Evolutionary conservation across 1,140 invertebrate genomes (phyloP).

Genomic region (Arion vulgaris): DNA sequence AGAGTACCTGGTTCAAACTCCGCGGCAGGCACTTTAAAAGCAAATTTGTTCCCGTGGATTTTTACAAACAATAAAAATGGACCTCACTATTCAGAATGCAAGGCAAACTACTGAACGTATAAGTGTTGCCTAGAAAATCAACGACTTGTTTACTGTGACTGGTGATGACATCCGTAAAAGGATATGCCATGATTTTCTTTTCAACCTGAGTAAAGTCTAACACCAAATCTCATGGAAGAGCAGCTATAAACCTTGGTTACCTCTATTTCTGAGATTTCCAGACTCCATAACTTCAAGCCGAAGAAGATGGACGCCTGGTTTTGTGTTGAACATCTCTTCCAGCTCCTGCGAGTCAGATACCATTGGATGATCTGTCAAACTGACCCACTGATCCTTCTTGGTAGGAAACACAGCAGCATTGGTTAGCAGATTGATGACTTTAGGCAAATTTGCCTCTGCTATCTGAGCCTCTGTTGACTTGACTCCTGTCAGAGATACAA

Average conservation of each 20-base stretch:
- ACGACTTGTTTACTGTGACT: too few species aligned
- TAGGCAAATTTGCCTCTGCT: slow-evolving; percentile 17
- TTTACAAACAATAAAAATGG: too few species aligned
- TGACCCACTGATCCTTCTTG: slow-evolving; percentile 57
- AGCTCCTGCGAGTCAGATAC: slow-evolving; percentile 61
- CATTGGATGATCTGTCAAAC: slow-evolving; percentile 57
- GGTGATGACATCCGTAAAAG: too few species aligned
- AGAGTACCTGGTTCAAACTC: too few species aligned
- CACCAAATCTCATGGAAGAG: too few species aligned
- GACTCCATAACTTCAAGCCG: slow-evolving; percentile 38
- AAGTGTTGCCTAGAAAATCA: too few species aligned
- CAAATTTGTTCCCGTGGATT: too few species aligned
- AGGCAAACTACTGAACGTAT: too few species aligned
- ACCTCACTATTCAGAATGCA: too few species aligned
- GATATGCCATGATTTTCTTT: too few species aligned
- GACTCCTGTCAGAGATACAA: slow-evolving; percentile 16
- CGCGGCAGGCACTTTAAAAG: too few species aligned
- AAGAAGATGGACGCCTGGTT: slow-evolving; percentile 60
- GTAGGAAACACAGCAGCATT: slow-evolving; percentile 59
- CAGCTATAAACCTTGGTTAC: background rate
- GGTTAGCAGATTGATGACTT: slow-evolving; percentile 41
- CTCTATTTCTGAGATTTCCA: background rate
- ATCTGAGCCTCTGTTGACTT: background rate
- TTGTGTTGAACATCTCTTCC: slow-evolving; percentile 64
- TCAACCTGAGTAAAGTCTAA: too few species aligned